A percentile compares a stretch with the other conserved stretches of the same genome.
phyloP scores from a whole-genome alignment of 2,113 vertebrate genomes.

The Corythaeola cristata region DNA sequence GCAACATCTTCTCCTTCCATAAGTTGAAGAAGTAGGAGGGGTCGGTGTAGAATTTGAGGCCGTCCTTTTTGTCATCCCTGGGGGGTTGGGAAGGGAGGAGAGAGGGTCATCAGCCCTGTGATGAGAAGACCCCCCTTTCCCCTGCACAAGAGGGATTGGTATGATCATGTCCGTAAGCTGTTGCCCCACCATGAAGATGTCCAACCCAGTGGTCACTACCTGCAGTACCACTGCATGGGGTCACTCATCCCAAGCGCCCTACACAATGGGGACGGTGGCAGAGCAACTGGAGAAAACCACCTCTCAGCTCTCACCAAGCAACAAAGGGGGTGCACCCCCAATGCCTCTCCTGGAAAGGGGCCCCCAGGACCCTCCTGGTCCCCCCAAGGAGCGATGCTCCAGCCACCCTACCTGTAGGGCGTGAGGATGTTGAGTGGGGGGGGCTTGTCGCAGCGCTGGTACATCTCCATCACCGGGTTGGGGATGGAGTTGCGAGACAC shows the following conservation, averaged over 20 bases:
- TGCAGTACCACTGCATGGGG: neutral
- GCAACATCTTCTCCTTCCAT: slow-evolving; percentile 96
- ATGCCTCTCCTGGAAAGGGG: neutral
- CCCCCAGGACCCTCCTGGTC: accelerated
- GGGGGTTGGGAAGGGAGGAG: neutral
- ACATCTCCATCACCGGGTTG: slow-evolving; percentile 92
- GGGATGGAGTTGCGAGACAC: slow-evolving; percentile 90
- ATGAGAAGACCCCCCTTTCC: neutral
- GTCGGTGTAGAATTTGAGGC: slow-evolving; percentile 92
- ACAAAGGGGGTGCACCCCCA: accelerated
- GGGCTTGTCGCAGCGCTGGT: slow-evolving; percentile 90
- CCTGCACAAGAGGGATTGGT: neutral
- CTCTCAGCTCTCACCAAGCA: neutral
- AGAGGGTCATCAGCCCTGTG: neutral
- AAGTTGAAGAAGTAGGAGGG: slow-evolving; percentile 94
- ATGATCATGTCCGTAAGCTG: accelerated
- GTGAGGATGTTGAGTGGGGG: slow-evolving; percentile 92
- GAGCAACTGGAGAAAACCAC: neutral
- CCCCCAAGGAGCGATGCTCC: accelerated
- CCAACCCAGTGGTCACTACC: neutral
- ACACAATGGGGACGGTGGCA: accelerated
- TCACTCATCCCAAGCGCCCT: neutral
- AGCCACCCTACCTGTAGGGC: slow-evolving; percentile 80
- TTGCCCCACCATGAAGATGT: neutral
- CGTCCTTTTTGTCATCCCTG: slow-evolving; percentile 92